A percentile compares a stretch with the other conserved stretches of the same genome.
Evolutionary conservation across 1,140 invertebrate genomes (phyloP).

Genomic region (Tyrophagus putrescentiae): DNA sequence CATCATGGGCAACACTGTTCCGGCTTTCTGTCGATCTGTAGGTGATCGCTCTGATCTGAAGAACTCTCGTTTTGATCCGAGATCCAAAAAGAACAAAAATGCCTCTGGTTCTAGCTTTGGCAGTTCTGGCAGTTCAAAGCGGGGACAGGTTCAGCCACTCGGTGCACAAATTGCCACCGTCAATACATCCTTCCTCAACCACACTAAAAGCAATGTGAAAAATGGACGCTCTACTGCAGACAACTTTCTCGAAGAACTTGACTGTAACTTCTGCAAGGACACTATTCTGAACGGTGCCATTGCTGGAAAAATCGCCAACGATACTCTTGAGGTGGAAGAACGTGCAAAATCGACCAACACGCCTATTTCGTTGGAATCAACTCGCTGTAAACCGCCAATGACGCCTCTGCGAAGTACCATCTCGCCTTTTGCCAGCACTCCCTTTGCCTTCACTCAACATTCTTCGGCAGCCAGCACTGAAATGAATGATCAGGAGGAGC

Average conservation of each 20-base stretch:
- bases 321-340: no score
- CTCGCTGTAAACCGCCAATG: no score
- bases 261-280: background rate
- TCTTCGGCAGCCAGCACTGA: no score
- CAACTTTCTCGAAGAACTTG: constrained; percentile 9
- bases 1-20: no score
- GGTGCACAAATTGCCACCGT: background rate
- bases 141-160: background rate
- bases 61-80: constrained; percentile 6
- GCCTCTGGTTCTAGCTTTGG: no score
- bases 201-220: background rate
- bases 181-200: constrained; percentile 9
- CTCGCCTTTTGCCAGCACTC: background rate
- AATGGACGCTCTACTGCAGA: background rate
- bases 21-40: no score
- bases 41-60: constrained; percentile 4
- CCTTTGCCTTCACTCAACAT: background rate
- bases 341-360: no score
- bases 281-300: background rate
- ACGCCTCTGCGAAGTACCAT: no score
- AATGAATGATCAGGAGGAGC: no score
- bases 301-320: background rate
- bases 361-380: no score
- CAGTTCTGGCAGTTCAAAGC: background rate
- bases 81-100: background rate